Percentiles rank a stretch among this genome's conserved stretches.
Evolutionary conservation across 1,140 invertebrate species (phyloP).

Genomic region (Brachionus angularis): DNA sequence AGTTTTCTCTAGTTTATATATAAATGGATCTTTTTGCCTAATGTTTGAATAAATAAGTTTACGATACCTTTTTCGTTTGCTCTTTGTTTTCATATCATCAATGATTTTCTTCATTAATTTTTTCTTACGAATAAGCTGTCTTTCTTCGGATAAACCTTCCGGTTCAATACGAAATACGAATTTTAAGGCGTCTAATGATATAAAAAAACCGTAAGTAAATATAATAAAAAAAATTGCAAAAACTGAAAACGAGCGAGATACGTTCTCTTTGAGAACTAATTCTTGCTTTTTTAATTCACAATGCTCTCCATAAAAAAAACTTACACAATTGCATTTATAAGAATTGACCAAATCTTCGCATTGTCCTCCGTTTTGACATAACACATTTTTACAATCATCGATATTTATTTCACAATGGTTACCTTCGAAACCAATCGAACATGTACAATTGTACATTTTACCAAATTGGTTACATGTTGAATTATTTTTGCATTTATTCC

Average conservation of each 20-base stretch:
- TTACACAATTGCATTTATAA: slow-evolving; percentile 16
- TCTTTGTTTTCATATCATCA: slow-evolving; percentile 34
- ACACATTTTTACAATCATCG: slow-evolving; percentile 9
- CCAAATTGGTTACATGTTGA: slow-evolving; percentile 3
- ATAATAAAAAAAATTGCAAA: slow-evolving; percentile 20
- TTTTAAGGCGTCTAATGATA: slow-evolving; percentile 4
- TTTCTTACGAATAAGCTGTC: slow-evolving; percentile 15
- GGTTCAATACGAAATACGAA: slow-evolving; percentile 41
- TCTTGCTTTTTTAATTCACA: slow-evolving; percentile 18
- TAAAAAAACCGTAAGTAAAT: slow-evolving; percentile 34
- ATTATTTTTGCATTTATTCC: slow-evolving; percentile 35
- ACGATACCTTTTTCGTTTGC: slow-evolving; percentile 28
- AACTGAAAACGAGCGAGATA: slow-evolving; percentile 40
- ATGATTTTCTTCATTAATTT: slow-evolving; percentile 33
- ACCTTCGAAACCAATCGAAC: slow-evolving; percentile 2
- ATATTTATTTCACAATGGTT: slow-evolving; percentile 36
- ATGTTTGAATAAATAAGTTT: slow-evolving; percentile 20
- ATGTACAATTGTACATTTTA: background rate
- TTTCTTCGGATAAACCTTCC: slow-evolving; percentile 19
- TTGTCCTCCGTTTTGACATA: slow-evolving; percentile 17
- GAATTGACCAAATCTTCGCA: slow-evolving; percentile 9
- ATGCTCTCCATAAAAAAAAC: slow-evolving; percentile 25
- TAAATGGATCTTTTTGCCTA: slow-evolving; percentile 24
- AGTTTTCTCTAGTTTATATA: slow-evolving; percentile 26
- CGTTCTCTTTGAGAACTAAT: slow-evolving; percentile 1